These are phyloP conservation scores for Heliconius cydno DNA, from an alignment of 2,888 invertebrate species.

Conservation along the genomic window DNA sequence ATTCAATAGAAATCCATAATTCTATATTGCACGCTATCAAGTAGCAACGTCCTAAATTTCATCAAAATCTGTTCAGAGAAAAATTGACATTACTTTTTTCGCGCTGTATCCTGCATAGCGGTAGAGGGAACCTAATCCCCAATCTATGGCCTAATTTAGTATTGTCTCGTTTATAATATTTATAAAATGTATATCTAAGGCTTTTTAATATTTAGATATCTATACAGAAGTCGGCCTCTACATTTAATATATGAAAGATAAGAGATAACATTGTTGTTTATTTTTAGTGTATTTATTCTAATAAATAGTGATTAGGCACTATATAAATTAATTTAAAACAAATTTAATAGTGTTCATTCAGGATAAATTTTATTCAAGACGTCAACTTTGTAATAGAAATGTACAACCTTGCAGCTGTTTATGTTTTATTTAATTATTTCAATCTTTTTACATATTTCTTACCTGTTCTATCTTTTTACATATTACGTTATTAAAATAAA, in stretches of 20 bases:
- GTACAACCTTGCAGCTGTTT: neutral
- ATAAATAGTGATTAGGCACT: neutral
- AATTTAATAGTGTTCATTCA: too few relatives aligned
- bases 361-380: too few relatives aligned
- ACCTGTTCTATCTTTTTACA: too few relatives aligned
- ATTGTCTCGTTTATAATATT: neutral
- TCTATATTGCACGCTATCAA: too few relatives aligned
- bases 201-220: neutral
- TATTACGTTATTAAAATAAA: too few relatives aligned
- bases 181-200: neutral
- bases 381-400: too few relatives aligned
- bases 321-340: too few relatives aligned
- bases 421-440: neutral
- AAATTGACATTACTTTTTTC: neutral
- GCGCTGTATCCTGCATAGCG: neutral
- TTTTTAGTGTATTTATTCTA: neutral
- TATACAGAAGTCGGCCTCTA: slow-evolving; percentile 2
- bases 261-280: slow-evolving; percentile 12
- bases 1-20: neutral
- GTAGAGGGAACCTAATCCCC: too few relatives aligned
- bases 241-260: slow-evolving; percentile 15
- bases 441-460: neutral
- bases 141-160: neutral
- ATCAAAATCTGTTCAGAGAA: neutral
- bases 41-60: neutral